Evolutionary conservation across 2,797 vertebrate genomes (phyloP), one percentile per base, ranked within the genome.

Genomic region (Huso huso): DNA sequence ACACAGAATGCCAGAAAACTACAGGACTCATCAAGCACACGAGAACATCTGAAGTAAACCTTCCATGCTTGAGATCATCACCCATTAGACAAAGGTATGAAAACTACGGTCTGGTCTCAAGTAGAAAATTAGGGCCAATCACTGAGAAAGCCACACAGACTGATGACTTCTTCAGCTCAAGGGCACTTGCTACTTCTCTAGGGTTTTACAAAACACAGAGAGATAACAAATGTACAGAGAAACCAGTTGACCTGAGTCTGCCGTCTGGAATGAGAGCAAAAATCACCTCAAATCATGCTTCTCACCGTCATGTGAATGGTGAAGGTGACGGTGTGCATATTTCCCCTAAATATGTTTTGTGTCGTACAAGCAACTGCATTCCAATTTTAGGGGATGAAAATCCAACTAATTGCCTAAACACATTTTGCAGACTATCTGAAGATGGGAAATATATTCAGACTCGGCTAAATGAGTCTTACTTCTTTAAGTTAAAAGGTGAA

Each of bases 391-490:
- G 83, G 15, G 87, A 88, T 51, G 87, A 88, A 52, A 72, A 67
- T 6, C 80, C 86, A 37, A 59, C 51, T 4, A 61, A 10, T 1
- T 18, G 60, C 6, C 73, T 71, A 49, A 48, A 60, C 57, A 91
- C 74, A 71, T 58, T 58, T 11, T 82, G 83, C 66, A 61, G 69
- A 83, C 75, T 67, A 81, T 77, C 0, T 4, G 48, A 61, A 6
- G 65, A 66, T 6, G 65, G 65, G 49, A 66, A 66, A 11, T 66
- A 60, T 57, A 76, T 91, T 57, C 89, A 92, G 79, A 89, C 71
- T 61, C 84, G 77, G 65, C 83, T 92, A 57, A 91, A 90, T 1
- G 87, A 90, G 69, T 89, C 84, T 0, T 92, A 90, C 74, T 92
- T 85, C 65, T 91, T 92, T 74, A 92, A 79, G 73, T 49, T 81